Percentiles rank a stretch among this genome's conserved stretches.
Conservation (phyloP, 1,140 invertebrate genomes). For the Holotrichia oblita region DNA sequence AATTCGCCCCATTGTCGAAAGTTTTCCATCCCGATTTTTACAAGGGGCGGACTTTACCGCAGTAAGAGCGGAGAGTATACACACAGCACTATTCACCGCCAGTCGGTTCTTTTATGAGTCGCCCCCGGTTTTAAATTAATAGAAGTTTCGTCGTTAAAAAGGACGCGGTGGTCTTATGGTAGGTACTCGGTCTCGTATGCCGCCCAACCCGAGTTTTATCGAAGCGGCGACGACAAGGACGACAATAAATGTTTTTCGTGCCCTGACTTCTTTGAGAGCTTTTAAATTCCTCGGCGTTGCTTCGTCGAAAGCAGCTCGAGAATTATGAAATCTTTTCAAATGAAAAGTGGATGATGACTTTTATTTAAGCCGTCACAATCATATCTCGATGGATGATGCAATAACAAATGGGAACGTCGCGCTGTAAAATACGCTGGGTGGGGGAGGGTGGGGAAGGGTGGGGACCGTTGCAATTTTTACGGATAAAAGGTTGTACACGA, state of each 20-base stretch:
- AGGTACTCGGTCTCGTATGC: neutral
- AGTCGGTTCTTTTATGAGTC: neutral
- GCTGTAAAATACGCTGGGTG: too few relatives aligned
- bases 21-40: neutral
- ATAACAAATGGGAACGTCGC: too few relatives aligned
- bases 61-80: neutral
- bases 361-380: neutral
- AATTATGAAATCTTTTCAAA: slow-evolving; percentile 14
- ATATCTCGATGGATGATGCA: neutral
- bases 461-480: too few relatives aligned
- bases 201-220: neutral
- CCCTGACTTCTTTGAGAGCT: neutral
- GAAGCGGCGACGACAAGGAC: neutral
- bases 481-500: too few relatives aligned
- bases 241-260: neutral
- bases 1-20: neutral
- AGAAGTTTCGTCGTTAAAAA: slow-evolving; percentile 7
- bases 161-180: neutral
- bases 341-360: neutral
- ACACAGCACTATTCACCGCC: neutral
- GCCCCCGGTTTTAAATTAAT: neutral
- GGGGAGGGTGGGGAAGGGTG: too few relatives aligned
- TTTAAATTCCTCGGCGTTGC: neutral
- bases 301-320: neutral
- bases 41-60: neutral